These are phyloP conservation scores for Aquatica leii DNA, from an alignment of 2,888 invertebrate genomes.

Conservation along the genomic window DNA sequence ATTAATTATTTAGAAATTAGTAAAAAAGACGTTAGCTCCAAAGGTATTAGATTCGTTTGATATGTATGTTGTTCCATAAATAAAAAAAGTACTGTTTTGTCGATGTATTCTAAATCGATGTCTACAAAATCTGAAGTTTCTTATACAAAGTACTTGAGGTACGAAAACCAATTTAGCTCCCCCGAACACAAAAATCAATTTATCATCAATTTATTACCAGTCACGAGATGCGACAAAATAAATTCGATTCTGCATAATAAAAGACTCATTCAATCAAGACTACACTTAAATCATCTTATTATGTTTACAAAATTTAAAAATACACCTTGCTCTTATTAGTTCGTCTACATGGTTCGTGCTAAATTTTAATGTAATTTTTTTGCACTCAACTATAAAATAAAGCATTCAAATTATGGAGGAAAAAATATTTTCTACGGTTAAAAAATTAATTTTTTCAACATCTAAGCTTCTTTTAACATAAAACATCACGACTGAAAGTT, in stretches of 20 bases:
- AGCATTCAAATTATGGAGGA: too few species aligned
- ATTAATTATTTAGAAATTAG: too few species aligned
- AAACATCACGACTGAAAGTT: constrained; percentile 33
- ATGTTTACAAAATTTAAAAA: constrained; percentile 33
- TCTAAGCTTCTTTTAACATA: constrained; percentile 32
- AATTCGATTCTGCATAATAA: constrained; percentile 37
- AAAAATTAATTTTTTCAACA: constrained; percentile 30
- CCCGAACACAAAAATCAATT: constrained; percentile 39
- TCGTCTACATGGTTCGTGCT: too few species aligned
- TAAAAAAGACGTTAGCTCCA: too few species aligned
- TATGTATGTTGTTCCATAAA: too few species aligned
- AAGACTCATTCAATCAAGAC: constrained; percentile 30
- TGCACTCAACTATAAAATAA: too few species aligned
- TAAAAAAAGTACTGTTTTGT: too few species aligned
- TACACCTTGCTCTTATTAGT: constrained; percentile 12
- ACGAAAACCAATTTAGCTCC: constrained; percentile 39
- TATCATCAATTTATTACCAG: constrained; percentile 40
- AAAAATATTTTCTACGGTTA: too few species aligned
- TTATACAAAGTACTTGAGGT: constrained; percentile 37
- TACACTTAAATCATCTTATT: constrained; percentile 36
- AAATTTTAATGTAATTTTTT: too few species aligned
- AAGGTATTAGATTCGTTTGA: too few species aligned
- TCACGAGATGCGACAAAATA: constrained; percentile 38
- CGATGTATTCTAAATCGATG: constrained; percentile 24
- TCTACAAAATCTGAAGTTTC: constrained; percentile 30